phyloP scores from a whole-genome alignment of 2,888 invertebrate species.

The Drosophila prostipennis region DNA sequence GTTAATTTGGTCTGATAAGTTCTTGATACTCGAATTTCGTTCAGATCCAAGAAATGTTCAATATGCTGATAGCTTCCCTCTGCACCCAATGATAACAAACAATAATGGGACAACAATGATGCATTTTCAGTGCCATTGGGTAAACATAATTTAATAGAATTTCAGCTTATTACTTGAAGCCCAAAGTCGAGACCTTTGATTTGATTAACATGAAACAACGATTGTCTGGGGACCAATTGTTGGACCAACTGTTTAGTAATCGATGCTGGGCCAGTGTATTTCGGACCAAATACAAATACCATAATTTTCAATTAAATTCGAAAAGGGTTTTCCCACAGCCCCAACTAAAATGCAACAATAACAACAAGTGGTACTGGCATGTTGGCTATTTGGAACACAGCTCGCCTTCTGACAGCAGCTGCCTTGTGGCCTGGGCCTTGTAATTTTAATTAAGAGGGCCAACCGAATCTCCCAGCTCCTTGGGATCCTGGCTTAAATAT shows the following conservation, averaged over 20 bases:
- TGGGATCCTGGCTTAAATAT: conserved; percentile 41
- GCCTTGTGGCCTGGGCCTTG: conserved; percentile 27
- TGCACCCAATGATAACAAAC: conserved; percentile 15
- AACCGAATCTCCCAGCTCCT: conserved; percentile 12
- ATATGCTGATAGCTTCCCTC: conserved; percentile 4
- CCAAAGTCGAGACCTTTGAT: conserved; percentile 12
- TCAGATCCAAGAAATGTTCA: neutral
- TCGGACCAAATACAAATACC: conserved; percentile 17
- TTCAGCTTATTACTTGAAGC: conserved; percentile 48
- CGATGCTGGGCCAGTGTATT: conserved; percentile 14
- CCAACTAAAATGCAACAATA: conserved; percentile 16
- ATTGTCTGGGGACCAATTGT: neutral
- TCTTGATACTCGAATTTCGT: neutral
- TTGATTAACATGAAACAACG: conserved; percentile 32
- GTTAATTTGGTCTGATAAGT: conserved; percentile 9
- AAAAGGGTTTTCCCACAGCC: conserved; percentile 38
- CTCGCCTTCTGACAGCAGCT: conserved; percentile 21
- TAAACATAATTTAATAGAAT: conserved; percentile 63
- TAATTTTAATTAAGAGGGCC: conserved; percentile 54
- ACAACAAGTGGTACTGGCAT: conserved; percentile 31
- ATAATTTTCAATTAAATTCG: conserved; percentile 51
- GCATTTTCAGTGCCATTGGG: conserved; percentile 56
- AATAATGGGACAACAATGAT: conserved; percentile 27
- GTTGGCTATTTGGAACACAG: conserved; percentile 36
- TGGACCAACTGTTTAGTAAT: conserved; percentile 21